Base-by-base conservation (phyloP, 2,797 vertebrate genomes). In the Melopsittacus undulatus region DNA sequence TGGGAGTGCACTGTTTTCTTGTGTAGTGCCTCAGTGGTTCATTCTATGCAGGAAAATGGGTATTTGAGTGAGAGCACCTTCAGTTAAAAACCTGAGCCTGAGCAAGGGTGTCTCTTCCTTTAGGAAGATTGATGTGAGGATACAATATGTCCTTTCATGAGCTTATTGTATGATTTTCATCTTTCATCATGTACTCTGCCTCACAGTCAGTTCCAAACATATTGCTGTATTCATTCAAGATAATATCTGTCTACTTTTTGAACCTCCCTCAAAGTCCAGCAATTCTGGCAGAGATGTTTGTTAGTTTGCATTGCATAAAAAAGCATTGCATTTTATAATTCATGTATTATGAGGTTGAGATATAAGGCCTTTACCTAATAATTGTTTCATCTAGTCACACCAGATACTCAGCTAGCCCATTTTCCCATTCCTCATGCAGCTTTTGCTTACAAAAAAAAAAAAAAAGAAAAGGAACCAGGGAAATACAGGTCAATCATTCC, bases 371-470 rank as follows among this genome's bases (percentile, higher is more conserved):
- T 81, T 43, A 61, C 11, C 11, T 38, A 56, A 30, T 11, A 45
- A 56, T 68, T 81, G 20, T 59, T 40, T 87, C 19, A 40, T 16
- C 43, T 13, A 79, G 5, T 87, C 23, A 62, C 10, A 45, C 1
- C 9, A 74, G 38, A 46, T 30, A 7, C 69, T 74, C 38, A 49
- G 5, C 12, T 83, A 67, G 40, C 1, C 12, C 11, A 5, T 82
- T 79, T 84, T 68, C 13, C 32, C 8, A 15, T 83, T 88, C 7
- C 7, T 74, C 7, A n/a, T 27, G 18, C 29, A 32, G 7, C 13
- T 43, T 10, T 5, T 63, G 2, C 16, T 80, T 69, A 48, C 1
- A 2, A 2, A 26, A 43, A 34, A 23, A 68, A 2, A 2, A 26
- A 43, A 34, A 23, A 68, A 82, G 26, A 49, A 76, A 61, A 93